Evolutionary conservation across 2,113 vertebrate species (phyloP), one percentile per base, ranked within the genome.

Genomic region (Xyrauchen texanus): DNA sequence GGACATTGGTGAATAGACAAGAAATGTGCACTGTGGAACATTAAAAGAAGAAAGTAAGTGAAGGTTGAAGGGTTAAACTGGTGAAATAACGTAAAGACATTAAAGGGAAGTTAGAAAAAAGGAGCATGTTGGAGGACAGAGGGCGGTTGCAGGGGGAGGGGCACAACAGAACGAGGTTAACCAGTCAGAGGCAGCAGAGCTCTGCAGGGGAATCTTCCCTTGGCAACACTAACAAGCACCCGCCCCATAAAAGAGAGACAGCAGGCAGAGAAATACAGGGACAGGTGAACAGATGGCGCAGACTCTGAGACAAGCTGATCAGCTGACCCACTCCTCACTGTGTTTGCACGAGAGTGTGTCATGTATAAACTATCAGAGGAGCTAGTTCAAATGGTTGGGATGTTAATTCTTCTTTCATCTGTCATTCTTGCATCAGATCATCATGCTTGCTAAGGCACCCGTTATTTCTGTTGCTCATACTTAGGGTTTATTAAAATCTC

Each of bases 241-340:
- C 72, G 75, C 73, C 82, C 83, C 81, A 80, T 83, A 79, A 84
- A 81, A 83, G 82, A 72, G 76, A 77, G 73, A 76, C 77, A 81
- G 75, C 62, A 73, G 79, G 60, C 80, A 85, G 86, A 86, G 80
- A 77, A 81, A 82, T 70, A 61, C 67, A 82, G 21, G 91, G 86
- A 91, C 89, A 90, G 92, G 90, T 91, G 89, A 88, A 91, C 91
- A 91, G 89, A 92, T 90, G 89, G 89, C 86, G 85, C 72, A 82
- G 85, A 85, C 88, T 84, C 84, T 87, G 88, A 86, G 81, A 88
- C 91, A 82, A 86, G 87, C 88, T 86, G 87, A 91, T 90, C 88
- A 86, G 84, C 79, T 86, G 81, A 85, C 78, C 16, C 44, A 53
- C 82, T 70, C 71, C 68, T 76, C 74, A 51, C 16, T 83, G 77